Evolutionary conservation across 2,888 invertebrate genomes (phyloP), one percentile per base, ranked within the genome.

Genomic region (Endomychus coccineus): DNA sequence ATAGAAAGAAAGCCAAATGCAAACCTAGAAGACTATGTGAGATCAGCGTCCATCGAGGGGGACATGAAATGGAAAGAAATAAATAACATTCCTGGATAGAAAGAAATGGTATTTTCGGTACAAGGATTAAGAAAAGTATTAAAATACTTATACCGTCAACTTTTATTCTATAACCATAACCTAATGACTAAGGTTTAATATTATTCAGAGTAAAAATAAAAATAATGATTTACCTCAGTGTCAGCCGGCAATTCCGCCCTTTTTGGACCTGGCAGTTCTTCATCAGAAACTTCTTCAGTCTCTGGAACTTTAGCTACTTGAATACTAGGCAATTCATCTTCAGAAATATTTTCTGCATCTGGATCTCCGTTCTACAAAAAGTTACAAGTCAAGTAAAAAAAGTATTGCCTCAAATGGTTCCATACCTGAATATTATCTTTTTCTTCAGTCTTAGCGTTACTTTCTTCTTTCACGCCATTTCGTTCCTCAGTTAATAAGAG

Each of bases 261-360:
- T 54, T 78, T 78, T 1, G 81, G 81, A 1, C 79, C 81, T 1
- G 82, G 83, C 14, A 83, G 61, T 58, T 83, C 83, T 59, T 83
- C 83, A 63, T 83, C 82, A 2, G 83, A 83, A 0, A 83, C 83
- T 65, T 83, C 85, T 61, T 87, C 87, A 2, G 86, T 84, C 70
- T 87, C 86, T 43, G 83, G 82, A 23, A 85, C 78, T 67, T 83
- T 83, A 4, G 80, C 82, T 46, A 82, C 78, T 52, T 77, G 74
- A 1, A 83, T 78, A 16, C 70, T 71, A 1, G 85, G 85, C 16
- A 86, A 58, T 62, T 87, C 87, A 64, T 88, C 87, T 62, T 87
- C 87, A 0, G 86, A 87, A 24, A 88, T 84, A 36, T 83, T 82
- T 68, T 88, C 88, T 1, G 86, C 84, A 59, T 87, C 86, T 30